These are phyloP conservation scores for Agrypnus murinus DNA, from an alignment of 2,888 invertebrate species.

Conservation along the genomic window DNA sequence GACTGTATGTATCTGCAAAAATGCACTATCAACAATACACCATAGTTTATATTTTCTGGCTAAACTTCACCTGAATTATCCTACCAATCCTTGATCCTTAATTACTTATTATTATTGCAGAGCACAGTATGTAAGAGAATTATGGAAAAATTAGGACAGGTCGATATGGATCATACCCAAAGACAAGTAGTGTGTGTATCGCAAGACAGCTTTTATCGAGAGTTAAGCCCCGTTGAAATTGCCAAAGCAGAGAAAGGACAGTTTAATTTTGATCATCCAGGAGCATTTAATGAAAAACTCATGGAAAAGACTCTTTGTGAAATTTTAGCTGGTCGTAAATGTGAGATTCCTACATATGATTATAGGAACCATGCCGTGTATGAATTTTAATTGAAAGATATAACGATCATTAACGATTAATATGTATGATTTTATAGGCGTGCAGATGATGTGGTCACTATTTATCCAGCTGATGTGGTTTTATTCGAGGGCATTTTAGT, in stretches of 20 bases:
- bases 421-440: conserved; percentile 67
- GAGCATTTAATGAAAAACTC: conserved; percentile 94
- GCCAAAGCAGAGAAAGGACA: conserved; percentile 89
- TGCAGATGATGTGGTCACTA: conserved; percentile 81
- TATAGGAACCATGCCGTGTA: conserved; percentile 93
- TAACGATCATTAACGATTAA: not conserved
- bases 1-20: too few species aligned
- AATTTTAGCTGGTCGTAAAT: conserved; percentile 89
- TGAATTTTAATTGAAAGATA: conserved; percentile 59
- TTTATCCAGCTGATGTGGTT: conserved; percentile 97
- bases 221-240: conserved; percentile 86
- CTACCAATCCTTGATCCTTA: too few species aligned
- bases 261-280: conserved; percentile 99
- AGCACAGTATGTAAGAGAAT: conserved; percentile 98
- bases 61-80: too few species aligned
- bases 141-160: conserved; percentile 96
- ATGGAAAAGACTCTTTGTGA: conserved; percentile 87
- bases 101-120: too few species aligned
- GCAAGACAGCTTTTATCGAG: conserved; percentile 97
- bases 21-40: too few species aligned
- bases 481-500: conserved; percentile 98
- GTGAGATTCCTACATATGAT: conserved; percentile 95
- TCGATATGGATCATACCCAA: conserved; percentile 90
- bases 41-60: too few species aligned
- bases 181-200: conserved; percentile 95